Percentiles rank a stretch among this genome's conserved stretches.
Evolutionary conservation across 2,797 vertebrate genomes (phyloP).

Genomic region (Melanotaenia parkinsoni): DNA sequence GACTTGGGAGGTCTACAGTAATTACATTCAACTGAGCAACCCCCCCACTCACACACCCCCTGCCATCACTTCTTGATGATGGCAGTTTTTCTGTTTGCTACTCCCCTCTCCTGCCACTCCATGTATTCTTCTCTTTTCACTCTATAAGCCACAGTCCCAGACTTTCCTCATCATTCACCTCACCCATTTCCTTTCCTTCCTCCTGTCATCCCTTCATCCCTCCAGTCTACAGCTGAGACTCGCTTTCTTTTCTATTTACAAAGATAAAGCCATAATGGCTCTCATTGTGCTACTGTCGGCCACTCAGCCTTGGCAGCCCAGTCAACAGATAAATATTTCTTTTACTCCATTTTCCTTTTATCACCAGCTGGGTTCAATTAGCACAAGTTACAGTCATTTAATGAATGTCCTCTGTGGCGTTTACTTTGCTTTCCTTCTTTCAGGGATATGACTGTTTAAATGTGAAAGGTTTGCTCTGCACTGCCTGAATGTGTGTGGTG

Average conservation of each 20-base stretch:
- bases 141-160: constrained; percentile 56
- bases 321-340: constrained; percentile 75
- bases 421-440: constrained; percentile 69
- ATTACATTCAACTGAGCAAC: constrained; percentile 69
- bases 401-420: constrained; percentile 80
- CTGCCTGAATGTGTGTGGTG: constrained; percentile 24
- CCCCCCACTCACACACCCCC: constrained; percentile 16
- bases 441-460: constrained; percentile 72
- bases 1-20: constrained; percentile 71
- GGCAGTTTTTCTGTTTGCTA: constrained; percentile 41
- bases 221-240: constrained; percentile 44
- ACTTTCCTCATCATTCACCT: constrained; percentile 71
- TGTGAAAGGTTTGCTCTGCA: constrained; percentile 48
- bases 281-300: constrained; percentile 77
- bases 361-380: constrained; percentile 77
- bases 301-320: constrained; percentile 68
- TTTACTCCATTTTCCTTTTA: constrained; percentile 71
- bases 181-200: constrained; percentile 37
- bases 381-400: constrained; percentile 78
- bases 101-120: constrained; percentile 48
- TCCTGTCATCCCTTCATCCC: constrained; percentile 47
- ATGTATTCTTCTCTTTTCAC: constrained; percentile 41
- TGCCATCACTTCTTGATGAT: constrained; percentile 52
- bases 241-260: constrained; percentile 73
- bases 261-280: constrained; percentile 83